A percentile compares a stretch with the other conserved stretches of the same genome.
phyloP scores from a whole-genome alignment of 2,888 invertebrate genomes.

The Liodrosophila aerea region DNA sequence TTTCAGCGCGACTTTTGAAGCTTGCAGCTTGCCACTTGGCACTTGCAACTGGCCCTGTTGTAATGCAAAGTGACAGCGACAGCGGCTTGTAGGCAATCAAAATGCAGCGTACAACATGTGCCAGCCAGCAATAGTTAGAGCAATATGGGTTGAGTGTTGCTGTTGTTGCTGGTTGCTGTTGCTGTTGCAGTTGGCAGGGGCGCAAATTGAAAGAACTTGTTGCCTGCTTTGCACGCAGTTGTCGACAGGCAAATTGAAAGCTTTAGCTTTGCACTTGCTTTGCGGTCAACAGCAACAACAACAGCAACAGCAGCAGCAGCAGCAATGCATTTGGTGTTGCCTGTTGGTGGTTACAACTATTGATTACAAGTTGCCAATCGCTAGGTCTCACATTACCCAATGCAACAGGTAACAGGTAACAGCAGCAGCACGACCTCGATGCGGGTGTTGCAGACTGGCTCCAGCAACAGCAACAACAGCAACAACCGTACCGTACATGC shows the following conservation, averaged over 20 bases:
- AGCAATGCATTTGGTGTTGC: constrained; percentile 58
- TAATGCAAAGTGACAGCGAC: constrained; percentile 76
- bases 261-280: constrained; percentile 78
- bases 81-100: constrained; percentile 73
- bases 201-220: constrained; percentile 76
- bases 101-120: constrained; percentile 72
- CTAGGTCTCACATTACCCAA: constrained; percentile 71
- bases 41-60: constrained; percentile 31
- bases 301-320: constrained; percentile 21
- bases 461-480: constrained; percentile 31
- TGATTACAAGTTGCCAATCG: constrained; percentile 74
- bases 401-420: constrained; percentile 30
- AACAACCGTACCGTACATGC: too few relatives aligned
- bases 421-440: constrained; percentile 53
- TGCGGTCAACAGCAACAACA: constrained; percentile 56
- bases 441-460: constrained; percentile 70
- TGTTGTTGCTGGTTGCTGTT: constrained; percentile 25
- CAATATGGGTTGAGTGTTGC: constrained; percentile 44
- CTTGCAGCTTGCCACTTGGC: constrained; percentile 4
- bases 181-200: constrained; percentile 44
- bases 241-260: constrained; percentile 72
- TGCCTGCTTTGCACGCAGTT: constrained; percentile 59
- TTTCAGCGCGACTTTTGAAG: constrained; percentile 14
- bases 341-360: constrained; percentile 74
- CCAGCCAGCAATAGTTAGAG: constrained; percentile 52